Evolutionary conservation across 2,797 vertebrate species (phyloP), one percentile per base, ranked within the genome.

Genomic region (Valencia hispanica): DNA sequence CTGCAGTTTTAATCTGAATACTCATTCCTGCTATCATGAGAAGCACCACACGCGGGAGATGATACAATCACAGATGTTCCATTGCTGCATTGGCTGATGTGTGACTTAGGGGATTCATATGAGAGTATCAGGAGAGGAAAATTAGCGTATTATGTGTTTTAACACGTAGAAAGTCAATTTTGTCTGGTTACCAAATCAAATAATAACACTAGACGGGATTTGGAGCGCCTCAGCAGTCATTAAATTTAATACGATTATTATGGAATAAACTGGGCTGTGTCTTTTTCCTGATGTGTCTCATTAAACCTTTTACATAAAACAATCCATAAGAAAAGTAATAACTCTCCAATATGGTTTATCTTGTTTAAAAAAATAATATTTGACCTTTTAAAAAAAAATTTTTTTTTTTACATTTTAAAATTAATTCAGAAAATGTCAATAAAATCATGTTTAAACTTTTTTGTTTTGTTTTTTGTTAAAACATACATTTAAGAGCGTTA

Each of bases 21-120:
- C 36, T 39, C 72, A 47, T 59, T 82, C 39, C 53, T 78, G 66
- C 36, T 41, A 14, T 70, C 32, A 72, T 18, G 70, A 77, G 73
- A 82, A 78, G 63, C n/a, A 45, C 53, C 66, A 36, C 45, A 20
- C 39, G 5, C 9, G 8, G 0, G 70, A 80, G 66, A 57, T 22
- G 70, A 82, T 57, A 57, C 70, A 68, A 69, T 82, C 69, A 69
- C 66, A 79, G 77, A 74, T 57, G 9, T 55, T 63, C 69, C n/a
- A 61, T 83, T 76, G 82, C 65, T 76, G 73, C 84, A 80, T 82
- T 78, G 73, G 51, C 59, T 75, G 9, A 45, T 10, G 2, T 61
- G 27, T 73, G 77, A 55, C 63, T 68, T 51, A 70, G 51, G 47
- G 48, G 2, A 41, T 59, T n/a, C 43, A 39, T 22, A 59, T 55